These are phyloP conservation scores for Gadopsis marmoratus DNA, from an alignment of 2,797 vertebrate species.

Conservation along the genomic window DNA sequence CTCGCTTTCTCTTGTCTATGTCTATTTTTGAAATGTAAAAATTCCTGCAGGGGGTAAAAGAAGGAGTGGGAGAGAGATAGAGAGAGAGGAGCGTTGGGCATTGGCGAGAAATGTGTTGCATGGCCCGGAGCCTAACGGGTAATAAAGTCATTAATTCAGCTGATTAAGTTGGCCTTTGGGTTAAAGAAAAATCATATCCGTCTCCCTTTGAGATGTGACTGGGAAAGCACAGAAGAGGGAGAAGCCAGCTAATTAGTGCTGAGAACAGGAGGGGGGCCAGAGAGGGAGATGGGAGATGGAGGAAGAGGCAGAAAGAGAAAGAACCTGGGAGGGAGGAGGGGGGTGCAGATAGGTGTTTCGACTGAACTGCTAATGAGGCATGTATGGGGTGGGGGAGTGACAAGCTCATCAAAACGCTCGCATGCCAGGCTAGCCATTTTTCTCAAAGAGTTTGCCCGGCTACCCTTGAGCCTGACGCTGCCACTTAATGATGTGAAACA, in stretches of 20 bases:
- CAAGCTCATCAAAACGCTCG: slow-evolving; percentile 93
- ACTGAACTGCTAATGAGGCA: slow-evolving; percentile 96
- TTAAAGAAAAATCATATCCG: slow-evolving; percentile 93
- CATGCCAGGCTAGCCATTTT: slow-evolving; percentile 89
- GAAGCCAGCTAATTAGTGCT: slow-evolving; percentile 95
- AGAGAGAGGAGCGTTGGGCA: slow-evolving; percentile 74
- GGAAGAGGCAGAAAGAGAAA: slow-evolving; percentile 58
- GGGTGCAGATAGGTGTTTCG: slow-evolving; percentile 90
- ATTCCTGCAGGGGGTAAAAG: slow-evolving; percentile 70
- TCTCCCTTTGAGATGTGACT: slow-evolving; percentile 90
- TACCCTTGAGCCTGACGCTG: slow-evolving; percentile 91
- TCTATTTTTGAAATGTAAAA: slow-evolving; percentile 74
- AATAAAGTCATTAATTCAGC: slow-evolving; percentile 99
- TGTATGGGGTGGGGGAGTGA: slow-evolving; percentile 95
- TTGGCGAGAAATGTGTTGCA: slow-evolving; percentile 80
- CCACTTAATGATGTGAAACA: slow-evolving; percentile 94
- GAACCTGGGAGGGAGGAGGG: slow-evolving; percentile 50
- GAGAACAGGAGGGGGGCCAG: slow-evolving; percentile 87
- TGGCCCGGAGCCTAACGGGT: slow-evolving; percentile 90
- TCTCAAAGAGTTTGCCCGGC: slow-evolving; percentile 87
- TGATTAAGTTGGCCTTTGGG: slow-evolving; percentile 99
- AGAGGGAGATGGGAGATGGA: slow-evolving; percentile 67
- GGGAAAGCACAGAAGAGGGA: slow-evolving; percentile 89
- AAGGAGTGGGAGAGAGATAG: slow-evolving; percentile 45
- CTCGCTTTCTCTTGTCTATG: slow-evolving; percentile 51